Conservation (phyloP, 2,797 vertebrate species). For the Alosa sapidissima region DNA sequence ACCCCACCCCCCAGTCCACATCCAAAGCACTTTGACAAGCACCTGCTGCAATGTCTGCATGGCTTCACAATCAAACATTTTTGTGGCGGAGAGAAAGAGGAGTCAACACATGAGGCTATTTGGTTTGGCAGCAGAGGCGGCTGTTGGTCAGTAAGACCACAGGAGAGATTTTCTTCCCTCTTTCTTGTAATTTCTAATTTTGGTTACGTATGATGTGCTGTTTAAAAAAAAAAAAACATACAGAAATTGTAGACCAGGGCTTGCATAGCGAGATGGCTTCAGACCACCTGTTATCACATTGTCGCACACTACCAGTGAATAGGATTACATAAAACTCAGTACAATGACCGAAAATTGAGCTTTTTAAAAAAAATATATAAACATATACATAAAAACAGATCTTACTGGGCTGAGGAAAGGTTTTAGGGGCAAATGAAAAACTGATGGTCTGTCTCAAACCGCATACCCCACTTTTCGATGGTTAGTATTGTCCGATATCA, state of each 20-base stretch:
- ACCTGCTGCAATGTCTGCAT: conserved; percentile 69
- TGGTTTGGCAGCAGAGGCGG: conserved; percentile 56
- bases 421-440: background rate
- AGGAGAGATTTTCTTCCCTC: background rate
- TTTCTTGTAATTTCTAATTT: background rate
- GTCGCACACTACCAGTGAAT: too few species aligned
- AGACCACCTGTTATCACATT: background rate
- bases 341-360: background rate
- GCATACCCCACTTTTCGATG: too few species aligned
- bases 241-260: background rate
- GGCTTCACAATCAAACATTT: conserved; percentile 33
- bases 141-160: conserved; percentile 30
- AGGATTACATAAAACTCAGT: background rate
- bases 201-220: background rate
- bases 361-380: too few species aligned
- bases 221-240: background rate
- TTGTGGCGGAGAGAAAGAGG: conserved; percentile 48
- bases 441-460: too few species aligned
- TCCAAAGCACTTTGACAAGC: conserved; percentile 69
- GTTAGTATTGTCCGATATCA: too few species aligned
- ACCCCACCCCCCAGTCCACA: conserved; percentile 52
- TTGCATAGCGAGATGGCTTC: background rate
- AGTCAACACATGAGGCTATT: conserved; percentile 57
- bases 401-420: background rate
- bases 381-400: background rate